Conservation (phyloP, 2,113 vertebrate genomes). For the Oreotrochilus melanogaster region DNA sequence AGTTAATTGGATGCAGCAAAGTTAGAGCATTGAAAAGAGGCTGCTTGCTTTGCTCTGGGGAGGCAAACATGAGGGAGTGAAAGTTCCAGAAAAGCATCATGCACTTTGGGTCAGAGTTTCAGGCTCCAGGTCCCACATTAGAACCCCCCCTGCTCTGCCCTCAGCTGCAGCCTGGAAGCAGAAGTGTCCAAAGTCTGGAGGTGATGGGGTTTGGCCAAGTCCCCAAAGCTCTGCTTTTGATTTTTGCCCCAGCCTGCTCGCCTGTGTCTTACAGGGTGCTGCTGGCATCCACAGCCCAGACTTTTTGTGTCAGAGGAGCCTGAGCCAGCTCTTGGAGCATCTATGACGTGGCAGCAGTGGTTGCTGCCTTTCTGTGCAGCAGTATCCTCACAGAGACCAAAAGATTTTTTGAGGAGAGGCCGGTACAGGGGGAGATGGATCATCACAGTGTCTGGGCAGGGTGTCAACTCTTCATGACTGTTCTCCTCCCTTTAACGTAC, state of each 20-base stretch:
- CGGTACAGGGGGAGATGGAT: neutral
- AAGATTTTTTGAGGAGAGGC: neutral
- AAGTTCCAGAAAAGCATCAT: neutral
- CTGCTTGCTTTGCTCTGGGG: neutral
- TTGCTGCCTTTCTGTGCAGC: neutral
- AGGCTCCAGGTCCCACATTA: neutral
- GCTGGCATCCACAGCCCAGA: neutral
- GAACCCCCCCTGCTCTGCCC: fast-evolving
- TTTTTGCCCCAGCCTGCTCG: neutral
- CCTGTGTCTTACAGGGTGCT: fast-evolving
- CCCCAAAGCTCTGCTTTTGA: neutral
- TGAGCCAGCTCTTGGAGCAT: neutral
- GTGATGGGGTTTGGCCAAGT: neutral
- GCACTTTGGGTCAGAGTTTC: neutral
- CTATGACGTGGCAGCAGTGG: neutral
- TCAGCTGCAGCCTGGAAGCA: neutral
- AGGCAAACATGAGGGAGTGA: neutral
- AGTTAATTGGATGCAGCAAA: neutral
- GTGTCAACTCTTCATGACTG: fast-evolving
- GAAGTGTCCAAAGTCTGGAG: neutral
- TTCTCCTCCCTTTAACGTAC: neutral
- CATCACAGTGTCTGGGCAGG: neutral
- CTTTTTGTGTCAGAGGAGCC: neutral
- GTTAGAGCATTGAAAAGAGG: neutral
- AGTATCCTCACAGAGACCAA: neutral